Evolutionary conservation across 2,888 invertebrate genomes (phyloP).

Genomic region (Callosobruchus maculatus): DNA sequence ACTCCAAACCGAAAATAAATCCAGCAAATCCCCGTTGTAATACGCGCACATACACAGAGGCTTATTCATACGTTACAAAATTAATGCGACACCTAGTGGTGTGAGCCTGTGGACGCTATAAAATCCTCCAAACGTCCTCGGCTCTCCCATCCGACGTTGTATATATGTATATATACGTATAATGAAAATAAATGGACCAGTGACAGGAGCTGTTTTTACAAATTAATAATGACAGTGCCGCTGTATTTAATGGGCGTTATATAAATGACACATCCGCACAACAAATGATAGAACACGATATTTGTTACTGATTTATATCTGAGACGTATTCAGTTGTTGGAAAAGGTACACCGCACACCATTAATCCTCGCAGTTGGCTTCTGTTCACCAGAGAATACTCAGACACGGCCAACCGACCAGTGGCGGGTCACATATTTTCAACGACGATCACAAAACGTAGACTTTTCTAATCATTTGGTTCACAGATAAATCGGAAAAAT

Average conservation of each 20-base stretch:
- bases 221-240: constrained; percentile 21
- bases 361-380: constrained; percentile 44
- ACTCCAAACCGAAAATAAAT: neutral
- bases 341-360: constrained; percentile 46
- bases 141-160: no score
- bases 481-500: no score
- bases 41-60: neutral
- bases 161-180: neutral
- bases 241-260: constrained; percentile 37
- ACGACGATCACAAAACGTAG: no score
- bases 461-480: no score
- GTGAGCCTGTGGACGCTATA: neutral
- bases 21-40: neutral
- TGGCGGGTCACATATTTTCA: neutral
- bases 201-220: constrained; percentile 22
- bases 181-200: constrained; percentile 15
- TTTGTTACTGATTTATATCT: constrained; percentile 46
- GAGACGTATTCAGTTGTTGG: constrained; percentile 46
- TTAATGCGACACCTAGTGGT: neutral
- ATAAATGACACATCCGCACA: constrained; percentile 44
- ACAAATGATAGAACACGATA: constrained; percentile 44
- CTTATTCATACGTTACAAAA: neutral
- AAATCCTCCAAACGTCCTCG: constrained; percentile 6
- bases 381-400: constrained; percentile 29
- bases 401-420: constrained; percentile 11